Evolutionary conservation across 2,888 invertebrate genomes (phyloP), one percentile per base, ranked within the genome.

Genomic region (Neoscelio sp.): DNA sequence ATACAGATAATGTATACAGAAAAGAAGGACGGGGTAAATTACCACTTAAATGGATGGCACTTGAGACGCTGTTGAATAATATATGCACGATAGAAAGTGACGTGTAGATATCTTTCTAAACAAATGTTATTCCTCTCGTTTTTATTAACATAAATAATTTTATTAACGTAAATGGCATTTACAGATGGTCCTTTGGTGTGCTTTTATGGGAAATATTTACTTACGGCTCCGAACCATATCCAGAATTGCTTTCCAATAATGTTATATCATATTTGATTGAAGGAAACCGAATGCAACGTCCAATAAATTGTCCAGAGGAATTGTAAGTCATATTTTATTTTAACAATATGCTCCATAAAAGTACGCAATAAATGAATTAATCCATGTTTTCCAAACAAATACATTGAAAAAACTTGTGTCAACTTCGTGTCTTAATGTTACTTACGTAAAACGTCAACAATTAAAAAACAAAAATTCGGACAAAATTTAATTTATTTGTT

Each of bases 31-130:
- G 93, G 62, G 95, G 96, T 15, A 96, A 95, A 89, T 90, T 97
- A 85, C 97, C 97, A 0, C 92, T 97, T 15, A 96, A 96, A 84
- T 98, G 97, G 97, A 95, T 97, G 94, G 96, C 97, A 0, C 87
- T 96, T 58, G 97, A 98, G 89, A 96, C 97, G 0, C 91, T 97
- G 62, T 95, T 95, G 0, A 95, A 96, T 87, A 94, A 96, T 86
- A 92, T 95, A 35, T 97, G 96, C 85, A 95, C 96, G 7, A 93
- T 95, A 0, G 94, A 96, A 86, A 97, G 97, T 88, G 97, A 98
- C 89, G 96, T 97, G 95, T n/a, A n/a, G n/a, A n/a, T n/a, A n/a
- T n/a, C n/a, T n/a, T n/a, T n/a, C n/a, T n/a, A n/a, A n/a, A n/a
- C n/a, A n/a, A n/a, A n/a, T n/a, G n/a, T n/a, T n/a, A n/a, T n/a